A percentile compares a stretch with the other conserved stretches of the same genome.
Evolutionary conservation across 2,888 invertebrate species (phyloP).

Genomic region (Eupeodes luniger): DNA sequence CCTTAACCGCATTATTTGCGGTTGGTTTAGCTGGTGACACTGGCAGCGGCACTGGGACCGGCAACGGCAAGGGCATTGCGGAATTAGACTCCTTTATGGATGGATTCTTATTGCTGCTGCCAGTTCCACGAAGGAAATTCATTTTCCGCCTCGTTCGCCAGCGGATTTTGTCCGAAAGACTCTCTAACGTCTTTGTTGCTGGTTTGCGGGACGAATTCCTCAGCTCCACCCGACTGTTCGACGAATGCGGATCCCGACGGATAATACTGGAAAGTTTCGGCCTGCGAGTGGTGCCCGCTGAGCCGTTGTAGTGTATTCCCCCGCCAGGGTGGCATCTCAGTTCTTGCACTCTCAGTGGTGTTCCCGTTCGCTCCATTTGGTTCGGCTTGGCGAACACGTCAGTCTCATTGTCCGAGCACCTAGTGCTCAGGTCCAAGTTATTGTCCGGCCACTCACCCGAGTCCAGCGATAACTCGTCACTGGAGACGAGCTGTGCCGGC

Average conservation of each 20-base stretch:
- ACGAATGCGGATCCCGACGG: constrained; percentile 73
- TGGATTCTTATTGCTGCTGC: constrained; percentile 59
- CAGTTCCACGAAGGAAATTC: constrained; percentile 66
- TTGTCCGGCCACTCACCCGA: constrained; percentile 66
- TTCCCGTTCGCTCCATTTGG: constrained; percentile 48
- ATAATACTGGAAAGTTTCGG: constrained; percentile 80
- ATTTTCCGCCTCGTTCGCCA: constrained; percentile 72
- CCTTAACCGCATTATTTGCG: constrained; percentile 42
- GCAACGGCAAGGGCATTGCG: constrained; percentile 48
- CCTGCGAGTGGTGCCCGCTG: constrained; percentile 76
- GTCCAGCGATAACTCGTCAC: constrained; percentile 64
- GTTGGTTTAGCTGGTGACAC: constrained; percentile 63
- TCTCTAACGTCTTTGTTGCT: constrained; percentile 68
- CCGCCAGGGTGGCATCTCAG: constrained; percentile 64
- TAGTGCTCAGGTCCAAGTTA: constrained; percentile 58
- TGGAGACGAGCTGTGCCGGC: constrained; percentile 66
- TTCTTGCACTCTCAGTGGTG: constrained; percentile 63
- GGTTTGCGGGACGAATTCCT: constrained; percentile 65
- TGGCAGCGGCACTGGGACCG: constrained; percentile 48
- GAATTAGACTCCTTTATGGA: constrained; percentile 69
- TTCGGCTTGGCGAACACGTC: constrained; percentile 74
- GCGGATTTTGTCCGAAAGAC: constrained; percentile 73
- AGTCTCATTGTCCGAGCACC: constrained; percentile 75
- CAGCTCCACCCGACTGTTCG: constrained; percentile 67
- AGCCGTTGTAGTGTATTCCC: constrained; percentile 78